Evolutionary conservation across 2,888 invertebrate genomes (phyloP), one percentile per base, ranked within the genome.

Genomic region (Atherix ibis): DNA sequence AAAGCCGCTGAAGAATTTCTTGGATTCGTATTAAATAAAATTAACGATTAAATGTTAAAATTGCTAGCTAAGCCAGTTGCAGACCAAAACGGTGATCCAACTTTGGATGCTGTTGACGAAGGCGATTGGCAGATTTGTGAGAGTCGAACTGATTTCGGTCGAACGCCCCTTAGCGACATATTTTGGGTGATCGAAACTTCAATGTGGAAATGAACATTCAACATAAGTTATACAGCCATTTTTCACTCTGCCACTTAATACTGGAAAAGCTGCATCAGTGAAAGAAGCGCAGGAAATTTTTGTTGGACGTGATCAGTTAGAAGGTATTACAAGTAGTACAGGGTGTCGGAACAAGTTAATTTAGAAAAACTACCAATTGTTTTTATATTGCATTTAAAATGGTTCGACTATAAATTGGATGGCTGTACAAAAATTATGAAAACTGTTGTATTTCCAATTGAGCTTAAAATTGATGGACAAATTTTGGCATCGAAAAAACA

Each of bases 1-100:
- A 94, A 95, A 55, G 95, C 95, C 63, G 95, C 95, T 0, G 95
- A 97, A 59, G 95, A 97, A 57, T 94, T 95, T 63, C 70, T 95
- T 2, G 84, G 89, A 5, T 88, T 84, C 55, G 68, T 95, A 41
- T 69, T 97, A 16, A 95, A 94, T 63, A 85, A 85, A 17, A 71
- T 95, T 36, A 92, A 94, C 53, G 95, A 95, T 59, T 95, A 97
- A 66, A 92, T 95, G 89, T 69, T 88, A 48, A 73, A 73, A 46
- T 47, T 73, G 19, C 66, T 71, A 32, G 68, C 70, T 28, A 71
- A 71, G 40, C 62, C 67, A 4, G 64, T 61, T 35, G 35, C 46
- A 25, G 61, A 61, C 33, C 68, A 68, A 39, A 70, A 68, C 44
- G 59, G 56, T 8, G 56, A 53, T 34, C 48, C 45, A 31, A 61